Evolutionary conservation across 2,113 vertebrate genomes (phyloP).

Genomic region (Isurus oxyrinchus): DNA sequence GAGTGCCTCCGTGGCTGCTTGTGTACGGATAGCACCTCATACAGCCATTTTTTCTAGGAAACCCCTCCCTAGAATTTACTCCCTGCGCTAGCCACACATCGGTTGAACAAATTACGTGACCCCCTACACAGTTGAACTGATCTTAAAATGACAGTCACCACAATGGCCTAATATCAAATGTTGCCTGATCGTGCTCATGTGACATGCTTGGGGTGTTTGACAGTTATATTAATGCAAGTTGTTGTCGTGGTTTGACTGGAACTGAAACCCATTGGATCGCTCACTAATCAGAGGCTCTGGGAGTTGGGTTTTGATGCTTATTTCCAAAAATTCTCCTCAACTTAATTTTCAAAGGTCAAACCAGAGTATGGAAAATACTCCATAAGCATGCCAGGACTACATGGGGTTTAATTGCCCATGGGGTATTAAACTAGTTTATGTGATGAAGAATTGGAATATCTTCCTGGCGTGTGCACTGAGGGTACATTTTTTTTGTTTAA

Average conservation of each 20-base stretch:
- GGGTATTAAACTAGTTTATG: background rate
- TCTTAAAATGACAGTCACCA: too few relatives aligned
- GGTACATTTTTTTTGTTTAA: background rate
- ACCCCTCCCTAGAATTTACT: too few relatives aligned
- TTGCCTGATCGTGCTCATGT: background rate
- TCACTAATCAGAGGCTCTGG: background rate
- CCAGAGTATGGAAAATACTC: background rate
- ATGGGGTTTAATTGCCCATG: background rate
- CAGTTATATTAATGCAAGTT: background rate
- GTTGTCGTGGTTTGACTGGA: background rate
- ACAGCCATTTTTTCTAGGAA: too few relatives aligned
- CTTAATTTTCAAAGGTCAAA: background rate
- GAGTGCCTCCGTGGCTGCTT: too few relatives aligned
- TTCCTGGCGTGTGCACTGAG: background rate
- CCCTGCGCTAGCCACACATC: too few relatives aligned
- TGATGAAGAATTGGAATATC: background rate
- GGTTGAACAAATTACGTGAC: too few relatives aligned
- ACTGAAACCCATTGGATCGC: background rate
- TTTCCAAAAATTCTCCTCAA: background rate
- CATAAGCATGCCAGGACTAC: background rate
- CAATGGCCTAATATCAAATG: background rate
- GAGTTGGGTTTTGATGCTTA: background rate
- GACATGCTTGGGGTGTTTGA: background rate
- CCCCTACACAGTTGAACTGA: too few relatives aligned
- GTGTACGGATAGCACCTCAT: too few relatives aligned